Base-by-base conservation (phyloP, 2,113 vertebrate genomes). In the Ageneiosus marmoratus region DNA sequence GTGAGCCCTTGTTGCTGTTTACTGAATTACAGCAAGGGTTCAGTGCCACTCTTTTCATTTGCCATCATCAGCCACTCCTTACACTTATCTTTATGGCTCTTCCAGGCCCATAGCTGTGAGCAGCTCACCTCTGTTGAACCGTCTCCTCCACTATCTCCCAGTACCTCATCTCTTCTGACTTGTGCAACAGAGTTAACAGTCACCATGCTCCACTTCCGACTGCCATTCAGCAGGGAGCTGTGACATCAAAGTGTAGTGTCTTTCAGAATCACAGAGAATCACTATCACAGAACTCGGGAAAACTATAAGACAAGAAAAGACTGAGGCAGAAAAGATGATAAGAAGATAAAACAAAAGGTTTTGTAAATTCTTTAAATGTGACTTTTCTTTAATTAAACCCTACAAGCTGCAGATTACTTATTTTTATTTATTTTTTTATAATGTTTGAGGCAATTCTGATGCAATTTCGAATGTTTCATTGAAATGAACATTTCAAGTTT, bases 231-330 rank as follows among this genome's bases (percentile, higher is more conserved):
- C 9, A 50, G 80, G 44, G 44, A 46, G 12, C 69, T 11, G 37
- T 29, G 15, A 29, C 27, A 75, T 60, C 0, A 32, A 75, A 70
- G 27, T 32, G 20, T 94, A 98, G 96, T 0, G 97, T 97, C 90
- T 98, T 97, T 0, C 96, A 98, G 87, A 97, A 60, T 60, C 12
- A 60, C 27, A 98, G 58, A 96, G 97, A 37, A 96, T 96, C 81
- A 97, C 97, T 92, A 98, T 97, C 0, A 96, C 98, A 24, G 95
- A 97, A 27, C 96, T 98, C 83, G 63, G 96, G 96, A 97, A 97
- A 92, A 96, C n/a, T 6, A 48, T 41, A n/a, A 24, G 18, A 13
- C 24, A 27, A 16, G 41, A 79, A 60, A 10, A 12, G 2, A 8
- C 27, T 12, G 2, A 46, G 11, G 18, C 5, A 18, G 5, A 50